Conservation (phyloP, 2,888 invertebrate species). For the Polymixis lichenea region DNA sequence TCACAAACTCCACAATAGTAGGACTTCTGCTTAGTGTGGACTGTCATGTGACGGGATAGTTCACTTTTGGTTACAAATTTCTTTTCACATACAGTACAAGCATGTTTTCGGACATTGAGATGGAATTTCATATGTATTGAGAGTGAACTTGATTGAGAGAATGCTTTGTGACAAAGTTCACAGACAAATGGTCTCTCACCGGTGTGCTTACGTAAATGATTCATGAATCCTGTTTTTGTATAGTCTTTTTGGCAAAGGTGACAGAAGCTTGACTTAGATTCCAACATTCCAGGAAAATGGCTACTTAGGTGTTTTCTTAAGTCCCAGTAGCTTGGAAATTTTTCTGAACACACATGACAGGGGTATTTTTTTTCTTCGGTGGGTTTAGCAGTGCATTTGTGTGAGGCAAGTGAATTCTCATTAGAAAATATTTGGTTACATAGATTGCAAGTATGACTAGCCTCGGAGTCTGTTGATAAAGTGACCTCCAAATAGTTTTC, state of each 20-base stretch:
- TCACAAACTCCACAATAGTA: slow-evolving; percentile 90
- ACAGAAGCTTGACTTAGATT: slow-evolving; percentile 89
- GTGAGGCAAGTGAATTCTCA: slow-evolving; percentile 84
- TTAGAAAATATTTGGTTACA: slow-evolving; percentile 89
- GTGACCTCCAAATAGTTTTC: slow-evolving; percentile 90
- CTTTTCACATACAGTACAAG: slow-evolving; percentile 89
- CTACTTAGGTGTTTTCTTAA: slow-evolving; percentile 88
- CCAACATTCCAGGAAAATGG: slow-evolving; percentile 89
- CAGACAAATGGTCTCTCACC: slow-evolving; percentile 89
- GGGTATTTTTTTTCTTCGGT: slow-evolving; percentile 88
- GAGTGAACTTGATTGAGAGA: slow-evolving; percentile 89
- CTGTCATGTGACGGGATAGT: slow-evolving; percentile 90
- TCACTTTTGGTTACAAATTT: slow-evolving; percentile 90
- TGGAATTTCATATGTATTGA: slow-evolving; percentile 90
- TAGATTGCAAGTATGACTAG: slow-evolving; percentile 88
- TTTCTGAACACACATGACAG: slow-evolving; percentile 89
- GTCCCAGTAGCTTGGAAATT: slow-evolving; percentile 89
- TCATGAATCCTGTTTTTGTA: slow-evolving; percentile 90
- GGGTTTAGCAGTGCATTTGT: slow-evolving; percentile 86
- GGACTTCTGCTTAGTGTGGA: slow-evolving; percentile 89
- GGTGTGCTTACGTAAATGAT: slow-evolving; percentile 88
- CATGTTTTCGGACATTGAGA: slow-evolving; percentile 89
- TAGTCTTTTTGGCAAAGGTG: slow-evolving; percentile 90
- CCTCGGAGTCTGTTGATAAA: slow-evolving; percentile 88
- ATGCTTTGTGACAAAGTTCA: slow-evolving; percentile 89